A percentile compares a stretch with the other conserved stretches of the same genome.
Evolutionary conservation across 1,140 invertebrate species (phyloP).

Genomic region (Aricia agestis): DNA sequence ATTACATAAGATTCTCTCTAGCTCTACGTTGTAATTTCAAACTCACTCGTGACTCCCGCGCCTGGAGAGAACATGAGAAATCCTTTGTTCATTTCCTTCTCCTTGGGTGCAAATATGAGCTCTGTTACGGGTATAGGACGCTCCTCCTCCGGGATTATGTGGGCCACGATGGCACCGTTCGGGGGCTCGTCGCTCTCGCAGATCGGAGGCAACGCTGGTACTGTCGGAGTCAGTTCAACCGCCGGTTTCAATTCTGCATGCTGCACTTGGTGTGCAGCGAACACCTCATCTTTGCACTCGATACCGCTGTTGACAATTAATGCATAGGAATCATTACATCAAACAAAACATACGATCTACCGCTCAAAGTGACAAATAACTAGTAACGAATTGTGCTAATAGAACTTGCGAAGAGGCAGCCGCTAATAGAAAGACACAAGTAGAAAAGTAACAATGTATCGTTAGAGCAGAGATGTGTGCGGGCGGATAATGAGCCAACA

Average conservation of each 20-base stretch:
- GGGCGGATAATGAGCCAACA: conserved; percentile 59
- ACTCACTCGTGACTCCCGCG: conserved; percentile 89
- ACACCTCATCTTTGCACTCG: conserved; percentile 90
- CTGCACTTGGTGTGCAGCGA: conserved; percentile 84
- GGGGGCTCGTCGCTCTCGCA: conserved; percentile 38
- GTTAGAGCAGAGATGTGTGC: conserved; percentile 39
- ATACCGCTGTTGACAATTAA: conserved; percentile 85
- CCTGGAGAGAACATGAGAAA: conserved; percentile 92
- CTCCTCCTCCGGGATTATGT: conserved; percentile 58
- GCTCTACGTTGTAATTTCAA: conserved; percentile 21
- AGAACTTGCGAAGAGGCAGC: conserved; percentile 31
- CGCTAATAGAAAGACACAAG: conserved; percentile 48
- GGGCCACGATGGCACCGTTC: conserved; percentile 55
- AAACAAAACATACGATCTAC: conserved; percentile 32
- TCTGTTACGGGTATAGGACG: conserved; percentile 82
- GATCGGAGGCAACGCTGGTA: conserved; percentile 34
- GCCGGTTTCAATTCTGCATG: conserved; percentile 64
- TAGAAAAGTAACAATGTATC: conserved; percentile 34
- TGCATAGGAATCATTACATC: conserved; percentile 38
- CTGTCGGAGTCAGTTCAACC: conserved; percentile 37
- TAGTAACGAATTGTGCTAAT: conserved; percentile 22
- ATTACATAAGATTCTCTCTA: background rate
- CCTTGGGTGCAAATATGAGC: conserved; percentile 88
- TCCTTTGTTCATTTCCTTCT: conserved; percentile 95
- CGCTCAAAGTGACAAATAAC: conserved; percentile 19